Evolutionary conservation across 2,113 vertebrate genomes (phyloP), one percentile per base, ranked within the genome.

Genomic region (Xenus cinereus): DNA sequence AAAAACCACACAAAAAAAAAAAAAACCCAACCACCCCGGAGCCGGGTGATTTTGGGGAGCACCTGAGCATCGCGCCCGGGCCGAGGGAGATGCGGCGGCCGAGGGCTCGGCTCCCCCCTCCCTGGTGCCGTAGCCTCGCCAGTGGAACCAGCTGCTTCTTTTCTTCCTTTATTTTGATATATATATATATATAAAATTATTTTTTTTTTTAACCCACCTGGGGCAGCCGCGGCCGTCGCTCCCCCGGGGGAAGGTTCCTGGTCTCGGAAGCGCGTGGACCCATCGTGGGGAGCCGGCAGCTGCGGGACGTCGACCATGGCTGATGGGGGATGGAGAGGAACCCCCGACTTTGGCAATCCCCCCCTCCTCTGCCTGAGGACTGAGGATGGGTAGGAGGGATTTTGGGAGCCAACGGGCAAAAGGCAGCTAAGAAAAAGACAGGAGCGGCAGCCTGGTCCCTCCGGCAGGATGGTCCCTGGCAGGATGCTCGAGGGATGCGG

Each of bases 161-260:
- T 92, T 63, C 46, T 75, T 67, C 60, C 46, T 82, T 87, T 54
- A 13, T 53, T 84, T 85, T 51, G 45, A 3, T 45, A 2, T 41
- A 41, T 41, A 41, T 41, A 45, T 45, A 45, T 45, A 45, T 45
- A 45, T 45, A 45, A 7, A 45, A 19, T 45, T 45, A 27, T 33
- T 41, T 71, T 62, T 41, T 71, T 62, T 54, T 75, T 83, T 81
- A 39, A n/a, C 41, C 10, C 32, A 35, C 39, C 77, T 62, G 87
- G 75, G 46, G 71, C 43, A 85, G 64, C 32, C 0, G 0, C 50
- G 11, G 21, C 53, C 0, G 0, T 80, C 0, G 0, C 43, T 93
- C 64, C 48, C 60, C 41, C 2, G 43, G 3, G 35, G 67, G 71
- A 74, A 81, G 71, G 51, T 51, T 87, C 72, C 46, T 3, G 2